Evolutionary conservation across 2,113 vertebrate genomes (phyloP).

Genomic region (Urocynchramus pylzowi): DNA sequence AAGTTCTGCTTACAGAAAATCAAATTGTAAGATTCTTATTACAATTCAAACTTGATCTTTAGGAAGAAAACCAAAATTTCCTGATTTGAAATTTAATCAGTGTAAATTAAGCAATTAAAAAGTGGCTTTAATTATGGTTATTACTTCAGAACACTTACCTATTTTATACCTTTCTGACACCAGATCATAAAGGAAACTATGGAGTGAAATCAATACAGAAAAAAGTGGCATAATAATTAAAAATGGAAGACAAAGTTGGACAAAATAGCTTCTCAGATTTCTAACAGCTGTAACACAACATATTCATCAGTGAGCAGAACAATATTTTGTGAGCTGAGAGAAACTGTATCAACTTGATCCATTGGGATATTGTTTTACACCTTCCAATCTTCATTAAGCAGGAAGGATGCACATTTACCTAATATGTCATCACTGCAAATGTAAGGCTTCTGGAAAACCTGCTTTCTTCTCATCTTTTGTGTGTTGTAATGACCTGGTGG

Average conservation of each 20-base stretch:
- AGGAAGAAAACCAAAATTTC: neutral
- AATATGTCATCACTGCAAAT: neutral
- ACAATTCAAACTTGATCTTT: neutral
- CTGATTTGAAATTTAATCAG: neutral
- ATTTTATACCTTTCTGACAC: neutral
- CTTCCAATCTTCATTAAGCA: slow-evolving; percentile 67
- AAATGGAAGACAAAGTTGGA: neutral
- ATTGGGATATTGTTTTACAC: slow-evolving; percentile 1
- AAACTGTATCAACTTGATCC: neutral
- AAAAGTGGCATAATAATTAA: neutral
- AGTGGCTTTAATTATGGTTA: neutral
- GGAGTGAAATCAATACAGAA: neutral
- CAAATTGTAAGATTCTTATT: neutral
- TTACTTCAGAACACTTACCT: neutral
- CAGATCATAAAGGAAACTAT: neutral
- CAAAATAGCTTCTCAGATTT: neutral
- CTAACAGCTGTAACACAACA: neutral
- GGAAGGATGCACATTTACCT: neutral
- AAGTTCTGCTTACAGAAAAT: neutral
- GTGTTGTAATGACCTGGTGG: neutral
- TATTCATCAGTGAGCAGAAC: neutral
- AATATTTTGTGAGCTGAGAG: neutral
- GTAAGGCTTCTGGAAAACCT: neutral
- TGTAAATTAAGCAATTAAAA: neutral
- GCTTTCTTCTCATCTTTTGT: neutral